Percentiles rank a stretch among this genome's conserved stretches.
Conservation (phyloP, 2,113 vertebrate genomes). For the Egretta garzetta region DNA sequence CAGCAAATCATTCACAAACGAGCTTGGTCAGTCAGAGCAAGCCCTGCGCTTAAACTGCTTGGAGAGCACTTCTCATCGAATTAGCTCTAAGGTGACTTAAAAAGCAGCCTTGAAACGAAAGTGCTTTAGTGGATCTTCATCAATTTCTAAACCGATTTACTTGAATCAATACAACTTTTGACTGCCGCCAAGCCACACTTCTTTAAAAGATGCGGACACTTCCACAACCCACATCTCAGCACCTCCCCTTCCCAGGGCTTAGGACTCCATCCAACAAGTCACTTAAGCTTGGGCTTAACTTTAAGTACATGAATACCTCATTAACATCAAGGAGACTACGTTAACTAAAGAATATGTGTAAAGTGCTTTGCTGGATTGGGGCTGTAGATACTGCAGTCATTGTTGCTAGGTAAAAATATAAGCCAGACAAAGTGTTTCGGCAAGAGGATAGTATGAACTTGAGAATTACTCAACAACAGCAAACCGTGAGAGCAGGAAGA, state of each 20-base stretch:
- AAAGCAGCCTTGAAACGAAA: not conserved
- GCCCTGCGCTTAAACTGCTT: not conserved
- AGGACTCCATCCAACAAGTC: slow-evolving; percentile 12
- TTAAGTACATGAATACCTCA: slow-evolving; percentile 32
- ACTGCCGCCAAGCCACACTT: not conserved
- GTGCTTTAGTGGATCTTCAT: not conserved
- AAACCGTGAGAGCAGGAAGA: not conserved
- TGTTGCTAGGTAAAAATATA: not conserved
- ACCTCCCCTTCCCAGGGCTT: not conserved
- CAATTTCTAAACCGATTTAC: slow-evolving; percentile 15
- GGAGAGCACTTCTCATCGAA: not conserved
- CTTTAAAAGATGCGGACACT: not conserved
- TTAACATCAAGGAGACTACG: not conserved
- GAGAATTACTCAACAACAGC: slow-evolving; percentile 7
- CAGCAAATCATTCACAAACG: not conserved
- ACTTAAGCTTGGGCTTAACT: slow-evolving; percentile 31
- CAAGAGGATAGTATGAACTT: not conserved
- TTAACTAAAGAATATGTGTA: not conserved
- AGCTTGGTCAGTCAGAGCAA: not conserved
- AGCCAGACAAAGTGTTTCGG: not conserved
- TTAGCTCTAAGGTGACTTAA: not conserved
- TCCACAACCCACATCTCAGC: not conserved
- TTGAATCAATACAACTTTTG: not conserved
- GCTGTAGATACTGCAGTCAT: not conserved
- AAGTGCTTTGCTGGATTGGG: slow-evolving; percentile 17